Evolutionary conservation across 2,888 invertebrate genomes (phyloP).

Genomic region (Drosophila gaucha): DNA sequence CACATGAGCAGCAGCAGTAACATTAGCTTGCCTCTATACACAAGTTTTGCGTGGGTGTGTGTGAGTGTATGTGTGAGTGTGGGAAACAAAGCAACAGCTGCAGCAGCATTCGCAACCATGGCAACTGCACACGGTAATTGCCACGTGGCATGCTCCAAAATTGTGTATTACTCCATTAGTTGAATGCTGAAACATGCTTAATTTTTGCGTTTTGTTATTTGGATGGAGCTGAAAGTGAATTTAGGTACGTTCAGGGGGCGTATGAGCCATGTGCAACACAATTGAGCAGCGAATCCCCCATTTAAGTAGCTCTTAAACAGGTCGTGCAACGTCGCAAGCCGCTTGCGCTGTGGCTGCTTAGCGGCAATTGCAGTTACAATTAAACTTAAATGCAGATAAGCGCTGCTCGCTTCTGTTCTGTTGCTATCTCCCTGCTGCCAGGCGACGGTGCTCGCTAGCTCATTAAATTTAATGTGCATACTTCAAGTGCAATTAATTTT

Average conservation of each 20-base stretch:
- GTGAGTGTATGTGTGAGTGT: conserved; percentile 10
- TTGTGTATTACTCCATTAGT: conserved; percentile 47
- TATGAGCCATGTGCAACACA: conserved; percentile 61
- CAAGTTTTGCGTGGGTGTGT: not conserved
- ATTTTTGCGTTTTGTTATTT: not conserved
- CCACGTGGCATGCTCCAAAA: conserved; percentile 30
- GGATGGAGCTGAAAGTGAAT: not conserved
- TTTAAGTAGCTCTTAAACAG: conserved; percentile 73
- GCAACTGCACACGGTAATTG: too few species aligned
- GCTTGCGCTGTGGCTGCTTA: conserved; percentile 45
- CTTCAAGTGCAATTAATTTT: conserved; percentile 74
- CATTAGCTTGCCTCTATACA: conserved; percentile 47
- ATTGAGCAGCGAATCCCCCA: conserved; percentile 42
- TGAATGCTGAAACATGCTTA: conserved; percentile 19
- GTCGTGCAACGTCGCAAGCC: conserved; percentile 46
- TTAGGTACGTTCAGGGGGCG: conserved; percentile 43
- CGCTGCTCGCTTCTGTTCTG: conserved; percentile 14
- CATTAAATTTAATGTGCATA: conserved; percentile 77
- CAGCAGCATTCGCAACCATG: conserved; percentile 4
- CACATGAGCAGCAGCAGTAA: conserved; percentile 33
- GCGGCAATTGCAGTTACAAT: conserved; percentile 70
- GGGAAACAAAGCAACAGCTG: conserved; percentile 3
- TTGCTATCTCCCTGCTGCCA: conserved; percentile 3
- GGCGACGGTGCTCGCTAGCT: conserved; percentile 47
- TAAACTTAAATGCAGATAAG: conserved; percentile 75